Percentiles rank a stretch among this genome's conserved stretches.
These are phyloP conservation scores for Ceryle rudis DNA, from an alignment of 2,797 vertebrate genomes.

Conservation along the genomic window DNA sequence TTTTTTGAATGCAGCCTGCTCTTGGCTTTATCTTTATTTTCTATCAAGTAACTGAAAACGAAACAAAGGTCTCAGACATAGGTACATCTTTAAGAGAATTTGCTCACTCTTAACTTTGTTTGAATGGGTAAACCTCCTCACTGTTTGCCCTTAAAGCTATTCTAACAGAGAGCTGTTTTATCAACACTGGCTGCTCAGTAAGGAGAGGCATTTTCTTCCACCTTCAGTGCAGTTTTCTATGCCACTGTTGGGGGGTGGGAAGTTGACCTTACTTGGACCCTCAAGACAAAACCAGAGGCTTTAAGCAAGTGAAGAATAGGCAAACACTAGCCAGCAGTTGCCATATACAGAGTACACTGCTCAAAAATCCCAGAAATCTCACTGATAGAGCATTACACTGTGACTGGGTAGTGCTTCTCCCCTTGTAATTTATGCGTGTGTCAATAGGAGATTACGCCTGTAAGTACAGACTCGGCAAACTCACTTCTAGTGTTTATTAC, in stretches of 20 bases:
- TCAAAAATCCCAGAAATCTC: constrained; percentile 67
- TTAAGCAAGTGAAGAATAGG: constrained; percentile 66
- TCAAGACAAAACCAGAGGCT: constrained; percentile 71
- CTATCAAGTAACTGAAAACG: constrained; percentile 41
- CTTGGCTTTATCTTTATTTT: constrained; percentile 66
- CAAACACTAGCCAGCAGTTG: constrained; percentile 72
- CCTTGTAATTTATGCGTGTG: constrained; percentile 58
- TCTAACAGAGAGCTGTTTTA: constrained; percentile 71
- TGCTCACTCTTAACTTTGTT: constrained; percentile 68
- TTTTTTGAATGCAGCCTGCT: constrained; percentile 14
- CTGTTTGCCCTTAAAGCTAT: constrained; percentile 72
- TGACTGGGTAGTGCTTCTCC: constrained; percentile 25
- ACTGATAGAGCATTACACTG: constrained; percentile 2
- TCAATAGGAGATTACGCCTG: constrained; percentile 61
- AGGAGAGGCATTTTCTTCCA: constrained; percentile 62
- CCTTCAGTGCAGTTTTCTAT: constrained; percentile 56
- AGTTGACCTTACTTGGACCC: constrained; percentile 69
- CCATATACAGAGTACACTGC: constrained; percentile 70
- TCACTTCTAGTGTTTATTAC: constrained; percentile 37
- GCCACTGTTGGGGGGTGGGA: constrained; percentile 64
- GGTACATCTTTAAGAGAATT: constrained; percentile 71
- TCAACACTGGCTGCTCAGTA: constrained; percentile 55
- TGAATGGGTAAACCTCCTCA: constrained; percentile 63
- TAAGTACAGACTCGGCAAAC: constrained; percentile 46
- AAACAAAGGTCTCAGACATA: constrained; percentile 58